Evolutionary conservation across 37 sponge, comb jelly and placozoan species (phyloP).

Genomic region (Aplysina aerophoba): DNA sequence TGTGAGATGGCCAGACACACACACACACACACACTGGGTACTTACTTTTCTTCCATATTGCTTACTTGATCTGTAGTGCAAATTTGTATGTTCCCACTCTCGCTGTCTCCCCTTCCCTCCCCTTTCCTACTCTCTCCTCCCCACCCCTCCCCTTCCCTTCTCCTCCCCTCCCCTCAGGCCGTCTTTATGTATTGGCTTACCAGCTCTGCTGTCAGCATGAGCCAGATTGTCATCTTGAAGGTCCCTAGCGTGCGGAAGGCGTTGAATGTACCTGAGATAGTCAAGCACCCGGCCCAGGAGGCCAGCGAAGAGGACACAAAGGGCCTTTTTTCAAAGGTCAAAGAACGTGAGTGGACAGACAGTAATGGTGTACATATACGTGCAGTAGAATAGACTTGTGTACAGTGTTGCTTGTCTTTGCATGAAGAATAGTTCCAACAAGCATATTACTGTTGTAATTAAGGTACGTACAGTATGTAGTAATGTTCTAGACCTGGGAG

Average conservation of each 20-base stretch:
- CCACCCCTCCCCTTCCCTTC: neutral
- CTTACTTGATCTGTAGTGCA: neutral
- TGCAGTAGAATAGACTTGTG: neutral
- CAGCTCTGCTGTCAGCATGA: conserved; percentile 41
- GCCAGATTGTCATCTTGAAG: conserved; percentile 60
- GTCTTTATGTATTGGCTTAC: conserved; percentile 83
- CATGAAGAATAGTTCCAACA: no score
- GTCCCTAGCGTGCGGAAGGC: conserved; percentile 39
- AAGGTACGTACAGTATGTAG: no score
- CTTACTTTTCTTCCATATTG: neutral
- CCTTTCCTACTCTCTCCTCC: neutral
- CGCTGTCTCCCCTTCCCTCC: neutral
- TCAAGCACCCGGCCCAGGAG: conserved; percentile 26
- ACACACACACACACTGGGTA: neutral
- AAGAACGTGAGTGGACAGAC: conserved; percentile 11
- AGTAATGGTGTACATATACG: neutral
- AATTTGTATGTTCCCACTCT: no score
- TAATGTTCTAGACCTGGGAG: no score
- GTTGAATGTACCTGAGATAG: conserved; percentile 66
- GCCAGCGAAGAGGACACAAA: neutral
- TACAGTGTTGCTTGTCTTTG: neutral
- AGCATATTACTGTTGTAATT: no score
- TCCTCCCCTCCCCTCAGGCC: conserved; percentile 43
- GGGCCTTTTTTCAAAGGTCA: conserved; percentile 20
- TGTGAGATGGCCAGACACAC: conserved; percentile 9